phyloP scores from a whole-genome alignment of 2,113 vertebrate species.

The Microtus oregoni region DNA sequence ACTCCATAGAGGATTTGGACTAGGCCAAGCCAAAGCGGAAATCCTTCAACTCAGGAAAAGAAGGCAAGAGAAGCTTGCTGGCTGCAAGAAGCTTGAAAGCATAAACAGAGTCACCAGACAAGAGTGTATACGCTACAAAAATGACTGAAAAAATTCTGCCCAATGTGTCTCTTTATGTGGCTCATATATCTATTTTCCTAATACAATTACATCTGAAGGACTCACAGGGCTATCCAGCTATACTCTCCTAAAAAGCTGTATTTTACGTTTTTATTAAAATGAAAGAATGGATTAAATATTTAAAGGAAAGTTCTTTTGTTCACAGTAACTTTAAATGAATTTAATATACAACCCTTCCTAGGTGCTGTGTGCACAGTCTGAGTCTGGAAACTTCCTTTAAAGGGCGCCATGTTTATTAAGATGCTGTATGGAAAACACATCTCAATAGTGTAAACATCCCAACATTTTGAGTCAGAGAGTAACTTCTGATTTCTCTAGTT shows the following conservation, averaged over 20 bases:
- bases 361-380: background rate
- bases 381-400: conserved; percentile 14
- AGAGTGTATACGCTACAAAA: background rate
- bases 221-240: background rate
- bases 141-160: conserved; percentile 10
- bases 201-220: background rate
- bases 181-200: background rate
- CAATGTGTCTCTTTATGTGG: background rate
- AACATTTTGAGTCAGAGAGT: background rate
- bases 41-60: conserved; percentile 55
- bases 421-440: background rate
- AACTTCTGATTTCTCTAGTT: conserved; percentile 10
- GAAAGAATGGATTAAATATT: background rate
- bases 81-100: conserved; percentile 36
- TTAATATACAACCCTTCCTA: background rate
- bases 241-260: background rate
- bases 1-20: conserved; percentile 26
- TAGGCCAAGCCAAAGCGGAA: conserved; percentile 26
- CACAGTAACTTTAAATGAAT: background rate
- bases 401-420: background rate
- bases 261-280: background rate
- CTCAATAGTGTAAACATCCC: background rate
- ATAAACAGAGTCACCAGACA: conserved; percentile 51
- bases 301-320: conserved; percentile 20
- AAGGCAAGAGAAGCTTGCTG: conserved; percentile 3